Base-by-base conservation (phyloP, 2,113 vertebrate genomes). In the Regulus satrapa region DNA sequence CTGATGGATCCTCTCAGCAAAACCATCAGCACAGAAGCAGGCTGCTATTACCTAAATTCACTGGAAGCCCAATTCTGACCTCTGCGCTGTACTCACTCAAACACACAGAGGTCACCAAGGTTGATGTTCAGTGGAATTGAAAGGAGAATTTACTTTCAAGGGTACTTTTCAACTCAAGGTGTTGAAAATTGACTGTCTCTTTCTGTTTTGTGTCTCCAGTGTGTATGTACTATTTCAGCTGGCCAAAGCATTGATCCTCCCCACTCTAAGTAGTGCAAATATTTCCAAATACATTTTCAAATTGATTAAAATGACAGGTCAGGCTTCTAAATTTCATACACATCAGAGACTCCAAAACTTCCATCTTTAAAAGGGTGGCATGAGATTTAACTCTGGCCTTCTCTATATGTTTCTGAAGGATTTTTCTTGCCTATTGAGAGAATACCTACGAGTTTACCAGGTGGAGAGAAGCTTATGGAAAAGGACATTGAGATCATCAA, bases 1-100 rank as follows among this genome's bases (percentile, higher is more conserved):
- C 77, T 95, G 81, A 95, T 4, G n/a, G 84, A 94, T 95, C 56
- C 74, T 68, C 91, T 96, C 80, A 92, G 52, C 62, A 85, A 78
- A 94, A 29, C 59, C 52, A 64, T 87, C 89, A 94, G 29, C 76
- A 69, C 36, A 75, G 43, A 56, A 46, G 19, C 26, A 67, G 45
- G 29, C 24, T 85, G 52, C 23, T 81, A 31, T 91, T 74, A 46
- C 76, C 74, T 48, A 77, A 81, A 87, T 45, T 55, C 5, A 2
- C n/a, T 0, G 0, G 20, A 78, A 62, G 45, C 61, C 43, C 0
- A 0, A 41, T 89, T 69, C 89, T 85, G n/a, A 36, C 64, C 40
- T 75, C 59, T 51, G 14, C 36, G 15, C 81, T 95, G 31, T 72
- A 55, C 73, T 89, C 75, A n/a, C 58, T 72, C 29, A 85, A 91